Evolutionary conservation across 2,888 invertebrate species (phyloP).

Genomic region (Apamea sordens): DNA sequence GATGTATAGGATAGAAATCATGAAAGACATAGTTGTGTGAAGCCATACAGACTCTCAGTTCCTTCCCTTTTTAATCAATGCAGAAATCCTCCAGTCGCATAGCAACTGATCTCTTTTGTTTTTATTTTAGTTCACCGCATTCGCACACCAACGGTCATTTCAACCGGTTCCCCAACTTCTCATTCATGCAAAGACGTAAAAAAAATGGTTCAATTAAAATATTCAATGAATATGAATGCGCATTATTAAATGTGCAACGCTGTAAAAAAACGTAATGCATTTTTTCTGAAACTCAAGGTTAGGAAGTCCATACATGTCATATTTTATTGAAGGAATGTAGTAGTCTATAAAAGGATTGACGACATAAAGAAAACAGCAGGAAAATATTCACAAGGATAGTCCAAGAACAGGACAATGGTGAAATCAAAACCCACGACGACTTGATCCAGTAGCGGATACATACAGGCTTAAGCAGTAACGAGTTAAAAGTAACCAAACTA

Average conservation of each 20-base stretch:
- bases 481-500: neutral
- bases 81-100: neutral
- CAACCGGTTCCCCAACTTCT: slow-evolving; percentile 1
- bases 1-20: neutral
- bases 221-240: slow-evolving; percentile 20
- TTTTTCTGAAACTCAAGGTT: slow-evolving; percentile 21
- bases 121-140: slow-evolving; percentile 11
- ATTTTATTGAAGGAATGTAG: slow-evolving; percentile 4
- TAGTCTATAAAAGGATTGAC: neutral
- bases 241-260: slow-evolving; percentile 9
- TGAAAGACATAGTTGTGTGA: neutral
- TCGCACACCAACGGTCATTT: neutral
- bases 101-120: slow-evolving; percentile 28
- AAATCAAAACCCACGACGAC: neutral
- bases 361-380: neutral
- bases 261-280: neutral
- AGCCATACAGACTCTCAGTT: neutral
- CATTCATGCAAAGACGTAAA: slow-evolving; percentile 3
- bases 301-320: slow-evolving; percentile 15
- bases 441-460: neutral
- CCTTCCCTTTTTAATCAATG: neutral
- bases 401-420: neutral
- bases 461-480: neutral
- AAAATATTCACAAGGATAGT: neutral
- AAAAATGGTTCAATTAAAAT: slow-evolving; percentile 11